Base-by-base conservation (phyloP, 2,113 vertebrate genomes). In the Pedionomus torquatus region DNA sequence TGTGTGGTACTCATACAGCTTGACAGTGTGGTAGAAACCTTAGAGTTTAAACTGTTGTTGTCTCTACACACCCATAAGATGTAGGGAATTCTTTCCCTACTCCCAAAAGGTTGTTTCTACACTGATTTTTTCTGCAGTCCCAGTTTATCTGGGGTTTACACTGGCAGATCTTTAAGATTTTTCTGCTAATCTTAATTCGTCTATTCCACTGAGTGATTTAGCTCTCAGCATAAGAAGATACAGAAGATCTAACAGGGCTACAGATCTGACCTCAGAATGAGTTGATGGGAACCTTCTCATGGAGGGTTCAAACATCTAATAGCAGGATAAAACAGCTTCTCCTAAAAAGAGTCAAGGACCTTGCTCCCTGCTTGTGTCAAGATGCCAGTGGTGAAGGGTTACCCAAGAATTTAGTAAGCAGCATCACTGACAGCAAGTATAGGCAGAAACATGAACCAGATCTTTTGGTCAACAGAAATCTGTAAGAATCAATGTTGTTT, bases 381-480 rank as follows among this genome's bases (percentile, higher is more conserved):
- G 54, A 57, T 58, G 28, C 78, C 30, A 30, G 58, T 54, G 51
- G 71, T 83, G 58, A 90, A 86, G 86, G 75, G 78, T 70, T 91
- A 74, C 84, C 61, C 44, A 65, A 57, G 25, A 3, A 5, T 55
- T 77, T 84, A 9, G 63, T n/a, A 76, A 44, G 41, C 35, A 61
- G 55, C 54, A 16, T 19, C 79, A 52, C 75, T 89, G 74, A 70
- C 33, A 75, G 82, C 35, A 84, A 25, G 44, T 49, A 35, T n/a
- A 74, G 49, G 52, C 46, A 70, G 63, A 95, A 85, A 33, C n/a
- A 35, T 13, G 37, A 88, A 91, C n/a, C 39, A 72, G 49, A 70
- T 90, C 64, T 83, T 92, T 70, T 13, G 23, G 46, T 90, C 52
- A 90, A 61, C 86, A 75, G 69, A 96, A 93, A 92, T 93, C 58